Percentiles rank a stretch among this genome's conserved stretches.
phyloP scores from a whole-genome alignment of 1,140 invertebrate genomes.

The Lerema accius region DNA sequence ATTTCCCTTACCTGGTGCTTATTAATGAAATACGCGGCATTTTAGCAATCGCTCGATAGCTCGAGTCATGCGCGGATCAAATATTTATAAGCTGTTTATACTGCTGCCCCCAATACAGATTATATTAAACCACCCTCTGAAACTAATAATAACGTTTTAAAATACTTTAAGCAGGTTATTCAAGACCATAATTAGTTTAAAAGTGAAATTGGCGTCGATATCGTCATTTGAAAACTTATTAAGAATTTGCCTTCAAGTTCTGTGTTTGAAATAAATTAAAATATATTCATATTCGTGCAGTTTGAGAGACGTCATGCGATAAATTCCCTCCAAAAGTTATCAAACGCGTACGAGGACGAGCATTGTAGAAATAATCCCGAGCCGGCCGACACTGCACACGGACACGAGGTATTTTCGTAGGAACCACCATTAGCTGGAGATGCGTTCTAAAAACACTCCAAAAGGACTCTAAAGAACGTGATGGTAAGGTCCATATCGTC shows the following conservation, averaged over 20 bases:
- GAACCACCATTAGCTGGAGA: constrained; percentile 61
- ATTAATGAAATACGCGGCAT: constrained; percentile 5
- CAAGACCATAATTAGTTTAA: background rate
- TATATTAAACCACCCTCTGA: background rate
- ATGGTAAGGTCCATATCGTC: constrained; percentile 42
- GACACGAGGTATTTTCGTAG: constrained; percentile 55
- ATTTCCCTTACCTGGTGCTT: constrained; percentile 5
- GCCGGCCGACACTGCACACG: constrained; percentile 47
- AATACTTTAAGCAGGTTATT: background rate
- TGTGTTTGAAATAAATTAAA: constrained; percentile 13
- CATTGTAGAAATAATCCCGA: constrained; percentile 58
- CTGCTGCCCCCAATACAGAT: constrained; percentile 1
- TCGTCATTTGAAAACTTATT: background rate
- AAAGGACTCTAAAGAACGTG: constrained; percentile 35
- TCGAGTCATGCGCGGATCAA: constrained; percentile 12
- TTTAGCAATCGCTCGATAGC: constrained; percentile 6
- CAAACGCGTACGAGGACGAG: constrained; percentile 37
- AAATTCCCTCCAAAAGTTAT: constrained; percentile 53
- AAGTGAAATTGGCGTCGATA: constrained; percentile 1
- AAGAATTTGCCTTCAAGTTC: background rate
- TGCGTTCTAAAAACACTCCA: constrained; percentile 37
- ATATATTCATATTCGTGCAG: constrained; percentile 33
- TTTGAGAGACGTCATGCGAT: constrained; percentile 46
- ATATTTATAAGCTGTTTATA: constrained; percentile 18
- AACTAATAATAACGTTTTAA: background rate